These are phyloP conservation scores for Apis laboriosa DNA, from an alignment of 1,140 invertebrate genomes.

Conservation along the genomic window DNA sequence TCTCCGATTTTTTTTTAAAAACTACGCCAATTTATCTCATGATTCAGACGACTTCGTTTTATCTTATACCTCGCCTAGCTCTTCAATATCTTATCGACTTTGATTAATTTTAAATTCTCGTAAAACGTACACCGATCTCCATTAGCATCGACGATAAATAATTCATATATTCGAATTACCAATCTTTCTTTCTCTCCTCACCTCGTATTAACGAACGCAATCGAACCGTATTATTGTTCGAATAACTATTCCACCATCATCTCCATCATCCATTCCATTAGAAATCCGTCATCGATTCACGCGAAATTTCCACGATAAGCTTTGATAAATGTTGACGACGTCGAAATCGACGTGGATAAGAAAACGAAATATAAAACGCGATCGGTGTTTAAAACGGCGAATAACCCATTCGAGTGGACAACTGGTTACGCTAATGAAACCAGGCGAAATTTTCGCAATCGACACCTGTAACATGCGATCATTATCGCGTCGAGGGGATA, in stretches of 20 bases:
- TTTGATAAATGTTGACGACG: not conserved
- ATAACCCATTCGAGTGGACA: too few relatives aligned
- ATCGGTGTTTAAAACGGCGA: not conserved
- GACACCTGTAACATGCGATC: constrained; percentile 47
- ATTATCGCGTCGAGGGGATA: constrained; percentile 30
- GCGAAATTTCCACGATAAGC: not conserved
- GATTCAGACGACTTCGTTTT: too few relatives aligned
- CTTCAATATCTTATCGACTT: not conserved
- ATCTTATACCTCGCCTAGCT: too few relatives aligned
- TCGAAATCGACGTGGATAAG: not conserved
- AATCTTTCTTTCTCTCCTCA: not conserved
- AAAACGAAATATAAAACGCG: not conserved
- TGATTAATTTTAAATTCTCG: not conserved
- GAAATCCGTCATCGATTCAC: not conserved
- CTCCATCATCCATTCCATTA: not conserved
- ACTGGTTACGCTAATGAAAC: constrained; percentile 33
- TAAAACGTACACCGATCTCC: not conserved
- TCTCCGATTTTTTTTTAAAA: too few relatives aligned
- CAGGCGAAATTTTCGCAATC: constrained; percentile 41
- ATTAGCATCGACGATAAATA: not conserved
- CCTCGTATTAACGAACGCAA: not conserved
- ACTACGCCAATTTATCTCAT: too few relatives aligned
- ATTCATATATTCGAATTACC: not conserved
- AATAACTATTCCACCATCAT: not conserved
- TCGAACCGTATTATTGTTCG: too few relatives aligned